Evolutionary conservation across 2,888 invertebrate genomes (phyloP), one percentile per base, ranked within the genome.

Genomic region (Plutella xylostella): DNA sequence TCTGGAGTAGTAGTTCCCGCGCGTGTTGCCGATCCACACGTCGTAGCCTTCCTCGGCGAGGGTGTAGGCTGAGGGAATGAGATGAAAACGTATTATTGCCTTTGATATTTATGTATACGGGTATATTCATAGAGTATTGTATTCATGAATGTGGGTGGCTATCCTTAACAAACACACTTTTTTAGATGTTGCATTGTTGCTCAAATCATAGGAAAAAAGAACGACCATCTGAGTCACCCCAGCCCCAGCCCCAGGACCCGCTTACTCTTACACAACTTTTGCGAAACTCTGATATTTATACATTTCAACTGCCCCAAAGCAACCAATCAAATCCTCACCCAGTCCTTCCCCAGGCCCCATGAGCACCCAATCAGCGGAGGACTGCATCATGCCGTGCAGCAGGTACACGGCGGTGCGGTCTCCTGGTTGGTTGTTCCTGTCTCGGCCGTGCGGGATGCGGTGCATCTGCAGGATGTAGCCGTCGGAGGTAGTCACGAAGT

Each of bases 391-490:
- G 0, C 95, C 92, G 55, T 92, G 92, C 67, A 89, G 85, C 21
- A 92, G 42, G n/a, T 91, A 78, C 0, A 89, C 84, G 1, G 86
- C 82, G 0, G 87, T 87, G 48, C 76, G 86, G n/a, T 72, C 76
- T n/a, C 72, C 67, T 1, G 80, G 79, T 0, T 55, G 59, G 34
- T 74, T 74, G 50, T 74, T 61, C 3, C 51, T 69, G n/a, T 78
- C 77, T 3, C 79, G 76, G 1, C 85, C 85, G 20, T 86, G 85
- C 0, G 87, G 85, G 37, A 95, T 91, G 35, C 94, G 86, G 61
- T 94, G 92, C 59, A 94, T 54, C 48, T 87, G 84, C 50, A 96
- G 72, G n/a, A 92, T 87, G 60, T 93, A 95, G 1, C 92, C 92
- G 77, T 96, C 95, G 3, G 80, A 65, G 0, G 95, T 96, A 3